Evolutionary conservation across 1,140 invertebrate genomes (phyloP), one percentile per base, ranked within the genome.

Genomic region (Diploscapter pachys): DNA sequence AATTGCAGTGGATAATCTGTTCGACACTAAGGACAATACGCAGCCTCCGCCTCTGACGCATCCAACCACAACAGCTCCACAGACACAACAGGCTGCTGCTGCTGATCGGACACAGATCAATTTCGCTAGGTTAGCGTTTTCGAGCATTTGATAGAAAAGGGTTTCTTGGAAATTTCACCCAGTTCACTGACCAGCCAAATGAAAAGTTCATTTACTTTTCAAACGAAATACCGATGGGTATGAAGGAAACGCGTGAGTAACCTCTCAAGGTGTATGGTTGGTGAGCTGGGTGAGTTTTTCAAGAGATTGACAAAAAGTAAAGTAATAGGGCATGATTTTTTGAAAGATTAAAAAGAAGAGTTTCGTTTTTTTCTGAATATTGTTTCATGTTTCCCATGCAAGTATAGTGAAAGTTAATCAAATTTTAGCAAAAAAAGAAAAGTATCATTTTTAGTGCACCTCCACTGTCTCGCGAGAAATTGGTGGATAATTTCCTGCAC

Each of bases 1-100:
- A 59, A 63, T 64, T 49, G 75, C 75, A 11, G 70, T 76, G 31
- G 75, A 71, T 53, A 71, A 57, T 48, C 70, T 76, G 3, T 76
- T 76, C 55, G 75, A 73, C 54, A 59, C 72, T 49, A 61, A 69
- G n/a, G 64, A 67, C 8, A 56, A 50, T 2, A 54, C 72, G 54
- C 57, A 73, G 31, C 63, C 72, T 3, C 62, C 52, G 54, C 63
- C 56, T 54, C 65, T 61, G 3, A 55, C 57, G 51, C 11, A 65
- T 50, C 9, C 64, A 67, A 50, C 57, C 56, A 13, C 73, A 55
- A n/a, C 63, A 48, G 51, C 49, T 53, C 31, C 63, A n/a, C 63
- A 48, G 51, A 55, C 63, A 48, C n/a, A 50, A 5, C 5, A 64
- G 63, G 1, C 62, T 49, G 56, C 5, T n/a, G 63, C 8, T 61